A percentile compares a stretch with the other conserved stretches of the same genome.
These are phyloP conservation scores for Heliconius hermathena DNA, from an alignment of 1,140 invertebrate genomes.

Conservation along the genomic window DNA sequence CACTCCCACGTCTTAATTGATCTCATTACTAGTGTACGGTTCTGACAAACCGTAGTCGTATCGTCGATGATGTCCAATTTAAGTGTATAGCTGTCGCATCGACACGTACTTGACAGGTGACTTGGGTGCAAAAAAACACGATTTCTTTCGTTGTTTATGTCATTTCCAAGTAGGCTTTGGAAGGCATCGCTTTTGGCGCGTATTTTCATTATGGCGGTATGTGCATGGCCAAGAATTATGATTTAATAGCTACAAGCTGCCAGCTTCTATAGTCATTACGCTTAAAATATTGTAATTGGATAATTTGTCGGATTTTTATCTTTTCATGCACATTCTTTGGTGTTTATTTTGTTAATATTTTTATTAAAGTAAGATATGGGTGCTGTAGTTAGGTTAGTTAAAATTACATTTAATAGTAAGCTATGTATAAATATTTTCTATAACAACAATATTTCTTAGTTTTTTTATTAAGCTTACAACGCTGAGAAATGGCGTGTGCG, in stretches of 20 bases:
- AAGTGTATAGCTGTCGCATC: constrained; percentile 46
- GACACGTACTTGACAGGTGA: constrained; percentile 51
- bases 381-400: neutral
- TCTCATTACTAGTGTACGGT: constrained; percentile 44
- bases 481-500: constrained; percentile 45
- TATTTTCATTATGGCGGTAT: constrained; percentile 20
- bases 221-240: constrained; percentile 48
- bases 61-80: constrained; percentile 54
- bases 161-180: constrained; percentile 46
- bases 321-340: constrained; percentile 52
- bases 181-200: constrained; percentile 36
- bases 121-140: constrained; percentile 47
- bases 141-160: constrained; percentile 47
- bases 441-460: constrained; percentile 15
- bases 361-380: neutral
- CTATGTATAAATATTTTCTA: neutral
- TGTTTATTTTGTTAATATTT: constrained; percentile 35
- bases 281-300: constrained; percentile 61
- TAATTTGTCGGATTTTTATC: constrained; percentile 63
- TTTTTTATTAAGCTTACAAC: constrained; percentile 38
- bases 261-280: constrained; percentile 52
- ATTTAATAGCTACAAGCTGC: constrained; percentile 58
- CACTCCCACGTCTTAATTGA: constrained; percentile 18
- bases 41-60: constrained; percentile 49
- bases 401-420: neutral